Percentiles rank a stretch among this genome's conserved stretches.
phyloP scores from a whole-genome alignment of 2,888 invertebrate genomes.

The Norana najaformis region DNA sequence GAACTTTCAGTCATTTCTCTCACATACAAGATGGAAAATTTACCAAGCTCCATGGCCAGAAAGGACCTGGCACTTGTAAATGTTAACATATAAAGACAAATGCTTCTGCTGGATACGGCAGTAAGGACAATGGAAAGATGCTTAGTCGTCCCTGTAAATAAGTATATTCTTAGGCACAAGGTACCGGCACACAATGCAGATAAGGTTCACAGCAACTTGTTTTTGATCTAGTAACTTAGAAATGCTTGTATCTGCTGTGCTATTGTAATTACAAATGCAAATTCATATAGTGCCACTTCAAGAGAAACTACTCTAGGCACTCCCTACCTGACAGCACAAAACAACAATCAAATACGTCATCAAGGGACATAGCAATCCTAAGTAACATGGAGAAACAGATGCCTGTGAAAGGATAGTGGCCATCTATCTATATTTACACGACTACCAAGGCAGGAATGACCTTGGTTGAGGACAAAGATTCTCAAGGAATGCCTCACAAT shows the following conservation, averaged over 20 bases:
- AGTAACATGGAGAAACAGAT: background rate
- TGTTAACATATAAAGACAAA: background rate
- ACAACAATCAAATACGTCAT: background rate
- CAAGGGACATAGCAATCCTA: background rate
- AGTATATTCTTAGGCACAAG: background rate
- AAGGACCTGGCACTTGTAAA: too few species aligned
- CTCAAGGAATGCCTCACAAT: too few species aligned
- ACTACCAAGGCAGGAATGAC: too few species aligned
- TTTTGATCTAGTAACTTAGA: background rate
- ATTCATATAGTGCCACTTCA: background rate
- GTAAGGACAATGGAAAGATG: background rate
- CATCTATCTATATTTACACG: too few species aligned
- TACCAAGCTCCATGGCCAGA: too few species aligned
- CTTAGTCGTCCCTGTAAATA: background rate
- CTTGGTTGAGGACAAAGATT: too few species aligned
- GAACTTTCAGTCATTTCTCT: background rate
- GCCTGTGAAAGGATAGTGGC: background rate
- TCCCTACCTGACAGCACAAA: background rate
- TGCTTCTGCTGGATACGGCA: background rate
- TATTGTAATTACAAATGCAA: background rate
- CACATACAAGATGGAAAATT: background rate
- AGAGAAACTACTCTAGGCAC: background rate
- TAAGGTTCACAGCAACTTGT: too few species aligned
- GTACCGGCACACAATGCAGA: too few species aligned
- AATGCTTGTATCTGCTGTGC: background rate